Evolutionary conservation across 2,113 vertebrate species (phyloP).

Genomic region (Pseudois nayaur): DNA sequence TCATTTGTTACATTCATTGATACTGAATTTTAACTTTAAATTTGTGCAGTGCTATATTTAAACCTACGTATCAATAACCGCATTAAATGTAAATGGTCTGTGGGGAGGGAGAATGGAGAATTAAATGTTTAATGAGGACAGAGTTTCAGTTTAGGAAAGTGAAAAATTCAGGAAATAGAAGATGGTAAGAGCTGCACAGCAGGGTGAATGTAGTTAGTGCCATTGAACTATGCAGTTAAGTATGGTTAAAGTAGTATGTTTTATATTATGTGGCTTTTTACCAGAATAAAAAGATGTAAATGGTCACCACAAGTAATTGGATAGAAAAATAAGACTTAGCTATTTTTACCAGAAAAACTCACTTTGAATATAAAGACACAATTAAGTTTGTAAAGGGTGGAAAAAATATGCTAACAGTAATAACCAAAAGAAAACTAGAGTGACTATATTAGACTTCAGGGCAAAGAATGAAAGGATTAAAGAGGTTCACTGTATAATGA

Average conservation of each 20-base stretch:
- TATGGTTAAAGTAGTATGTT: background rate
- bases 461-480: background rate
- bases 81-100: background rate
- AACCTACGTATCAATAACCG: background rate
- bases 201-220: background rate
- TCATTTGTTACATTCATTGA: background rate
- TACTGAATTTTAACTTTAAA: background rate
- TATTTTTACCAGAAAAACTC: background rate
- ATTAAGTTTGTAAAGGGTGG: background rate
- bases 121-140: background rate
- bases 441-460: slow-evolving; percentile 8
- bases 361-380: background rate
- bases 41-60: background rate
- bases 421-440: background rate
- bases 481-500: background rate
- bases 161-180: background rate
- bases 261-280: background rate
- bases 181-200: background rate
- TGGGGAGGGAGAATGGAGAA: background rate
- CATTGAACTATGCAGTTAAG: background rate
- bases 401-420: background rate
- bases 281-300: background rate
- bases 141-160: background rate
- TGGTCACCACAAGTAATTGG: background rate
- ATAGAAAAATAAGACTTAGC: background rate